Percentiles rank a stretch among this genome's conserved stretches.
These are phyloP conservation scores for silkworm (Bombyx mori) DNA, from an alignment of 1,140 invertebrate genomes.

Conservation along the genomic window DNA sequence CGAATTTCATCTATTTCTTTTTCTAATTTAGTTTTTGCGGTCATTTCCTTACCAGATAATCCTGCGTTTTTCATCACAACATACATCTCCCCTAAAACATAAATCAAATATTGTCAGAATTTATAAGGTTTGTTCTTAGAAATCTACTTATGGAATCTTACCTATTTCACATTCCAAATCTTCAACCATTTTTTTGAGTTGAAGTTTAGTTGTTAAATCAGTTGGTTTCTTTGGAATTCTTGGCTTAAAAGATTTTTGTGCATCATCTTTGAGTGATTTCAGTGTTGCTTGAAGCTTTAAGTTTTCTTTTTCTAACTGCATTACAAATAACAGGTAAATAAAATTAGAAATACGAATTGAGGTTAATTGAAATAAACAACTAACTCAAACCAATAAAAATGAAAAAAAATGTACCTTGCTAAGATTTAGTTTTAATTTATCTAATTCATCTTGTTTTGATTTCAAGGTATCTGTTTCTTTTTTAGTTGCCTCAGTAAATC, in stretches of 20 bases:
- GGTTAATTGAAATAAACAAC: background rate
- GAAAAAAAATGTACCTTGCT: conserved; percentile 38
- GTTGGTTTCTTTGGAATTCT: conserved; percentile 78
- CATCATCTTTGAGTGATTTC: conserved; percentile 75
- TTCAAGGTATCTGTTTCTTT: conserved; percentile 73
- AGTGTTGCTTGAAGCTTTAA: conserved; percentile 73
- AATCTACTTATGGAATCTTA: conserved; percentile 29
- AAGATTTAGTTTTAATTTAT: conserved; percentile 63
- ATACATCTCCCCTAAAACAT: conserved; percentile 75
- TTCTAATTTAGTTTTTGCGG: conserved; percentile 49
- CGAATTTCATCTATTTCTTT: conserved; percentile 68
- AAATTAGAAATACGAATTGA: conserved; percentile 2
- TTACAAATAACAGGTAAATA: conserved; percentile 11
- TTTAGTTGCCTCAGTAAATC: conserved; percentile 50
- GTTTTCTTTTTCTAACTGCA: conserved; percentile 73
- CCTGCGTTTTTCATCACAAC: conserved; percentile 75
- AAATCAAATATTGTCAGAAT: background rate
- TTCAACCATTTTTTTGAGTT: conserved; percentile 83
- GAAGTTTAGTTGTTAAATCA: conserved; percentile 78
- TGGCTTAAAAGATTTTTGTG: conserved; percentile 75
- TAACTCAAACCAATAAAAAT: too few relatives aligned
- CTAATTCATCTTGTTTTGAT: conserved; percentile 68
- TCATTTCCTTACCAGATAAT: conserved; percentile 67
- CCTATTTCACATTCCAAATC: conserved; percentile 85
- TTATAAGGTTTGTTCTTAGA: background rate